phyloP scores from a whole-genome alignment of 2,888 invertebrate genomes.

The Tipula lateralis region DNA sequence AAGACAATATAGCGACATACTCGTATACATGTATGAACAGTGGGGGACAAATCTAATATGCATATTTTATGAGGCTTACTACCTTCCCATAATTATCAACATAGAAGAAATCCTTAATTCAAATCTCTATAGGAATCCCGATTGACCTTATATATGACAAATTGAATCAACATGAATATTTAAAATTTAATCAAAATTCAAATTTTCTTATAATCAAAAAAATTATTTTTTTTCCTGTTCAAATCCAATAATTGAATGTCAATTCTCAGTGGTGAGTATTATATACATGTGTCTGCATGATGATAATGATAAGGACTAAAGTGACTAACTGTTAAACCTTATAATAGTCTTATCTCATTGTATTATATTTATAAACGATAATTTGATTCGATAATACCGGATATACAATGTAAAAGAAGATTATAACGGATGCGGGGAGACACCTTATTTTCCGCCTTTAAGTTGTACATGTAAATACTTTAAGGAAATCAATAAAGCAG shows the following conservation, averaged over 20 bases:
- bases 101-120: neutral
- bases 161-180: neutral
- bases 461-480: neutral
- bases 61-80: neutral
- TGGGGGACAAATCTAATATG: neutral
- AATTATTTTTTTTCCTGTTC: neutral
- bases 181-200: slow-evolving; percentile 1
- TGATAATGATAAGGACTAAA: neutral
- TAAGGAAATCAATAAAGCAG: slow-evolving; percentile 1
- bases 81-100: neutral
- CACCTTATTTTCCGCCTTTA: neutral
- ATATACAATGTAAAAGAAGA: neutral
- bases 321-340: neutral
- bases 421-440: neutral
- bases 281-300: neutral
- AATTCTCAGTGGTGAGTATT: neutral
- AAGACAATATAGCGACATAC: too few species aligned
- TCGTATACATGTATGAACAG: too few species aligned
- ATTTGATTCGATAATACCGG: neutral
- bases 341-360: neutral
- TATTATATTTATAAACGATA: neutral
- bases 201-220: neutral
- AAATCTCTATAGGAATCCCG: neutral
- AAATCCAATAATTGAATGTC: neutral
- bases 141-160: neutral